phyloP scores from a whole-genome alignment of 2,797 vertebrate species.

The Borostomias antarcticus region DNA sequence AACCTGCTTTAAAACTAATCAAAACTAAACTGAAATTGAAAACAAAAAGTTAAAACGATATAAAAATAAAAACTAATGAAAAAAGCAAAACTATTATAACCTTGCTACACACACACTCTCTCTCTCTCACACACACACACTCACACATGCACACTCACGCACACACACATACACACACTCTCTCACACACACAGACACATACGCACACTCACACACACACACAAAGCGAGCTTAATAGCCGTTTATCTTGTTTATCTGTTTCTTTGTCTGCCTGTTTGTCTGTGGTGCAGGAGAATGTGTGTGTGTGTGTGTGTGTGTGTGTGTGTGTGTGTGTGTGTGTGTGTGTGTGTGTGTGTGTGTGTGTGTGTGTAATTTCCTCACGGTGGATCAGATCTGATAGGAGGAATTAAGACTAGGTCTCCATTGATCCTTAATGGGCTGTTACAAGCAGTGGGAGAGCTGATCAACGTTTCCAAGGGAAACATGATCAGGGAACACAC shows the following conservation, averaged over 20 bases:
- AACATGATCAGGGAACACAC: conserved; percentile 55
- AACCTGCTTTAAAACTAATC: no score
- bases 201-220: conserved; percentile 38
- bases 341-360: not conserved
- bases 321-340: not conserved
- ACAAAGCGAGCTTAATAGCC: conserved; percentile 19
- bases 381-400: conserved; percentile 77
- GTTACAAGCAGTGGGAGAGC: conserved; percentile 72
- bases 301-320: not conserved
- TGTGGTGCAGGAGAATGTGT: not conserved
- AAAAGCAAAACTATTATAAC: no score
- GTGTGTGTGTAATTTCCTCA: conserved; percentile 61
- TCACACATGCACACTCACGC: conserved; percentile 19
- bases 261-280: conserved; percentile 8
- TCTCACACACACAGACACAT: not conserved
- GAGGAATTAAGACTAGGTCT: conserved; percentile 73
- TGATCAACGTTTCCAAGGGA: conserved; percentile 67
- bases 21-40: no score
- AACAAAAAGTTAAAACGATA: no score
- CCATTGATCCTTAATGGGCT: conserved; percentile 81
- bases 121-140: no score
- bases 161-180: conserved; percentile 15
- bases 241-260: conserved; percentile 22
- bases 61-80: no score
- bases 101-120: no score